Evolutionary conservation across 2,888 invertebrate species (phyloP), one percentile per base, ranked within the genome.

Genomic region (Drosophila neotestacea): DNA sequence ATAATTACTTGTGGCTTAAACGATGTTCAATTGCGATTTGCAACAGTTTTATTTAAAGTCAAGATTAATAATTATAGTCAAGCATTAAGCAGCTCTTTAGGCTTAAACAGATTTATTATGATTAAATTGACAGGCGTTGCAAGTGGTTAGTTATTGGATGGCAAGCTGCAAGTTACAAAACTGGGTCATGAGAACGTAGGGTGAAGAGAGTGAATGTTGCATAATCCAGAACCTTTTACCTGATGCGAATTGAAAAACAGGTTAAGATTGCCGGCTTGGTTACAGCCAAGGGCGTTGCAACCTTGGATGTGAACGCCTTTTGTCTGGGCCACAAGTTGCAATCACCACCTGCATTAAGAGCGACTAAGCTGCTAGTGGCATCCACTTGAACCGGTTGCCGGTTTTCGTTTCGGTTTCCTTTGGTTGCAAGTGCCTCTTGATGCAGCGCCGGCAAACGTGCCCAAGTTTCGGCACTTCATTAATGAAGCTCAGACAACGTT

Each of bases 381-480:
- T 83, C 81, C 65, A 74, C 75, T 71, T 70, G 73, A 85, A 85
- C 80, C 73, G 73, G 76, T 79, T 78, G 65, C 67, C 69, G 52
- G 63, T 60, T 34, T 42, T 34, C 38, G 13, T 16, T 11, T 30
- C 28, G 4, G 4, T 28, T 13, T 6, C 28, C 11, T 44, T 55
- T 38, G 60, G 81, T 73, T 84, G 73, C 85, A 75, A 60, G 85
- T 86, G 79, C 64, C 69, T 34, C 55, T 42, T 44, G 52, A 30
- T 46, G 39, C 39, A 27, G 13, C 22, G 22, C 34, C 52, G 71
- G 70, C 83, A 85, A 87, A 82, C 78, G 79, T 79, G 85, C 77
- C 88, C 88, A 79, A 60, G 88, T 85, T 83, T 88, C 84, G 84
- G 86, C 89, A 85, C 84, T 85, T 85, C 88, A 85, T 85, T 89